phyloP scores from a whole-genome alignment of 2,113 vertebrate species.

The Colinus virginianus region DNA sequence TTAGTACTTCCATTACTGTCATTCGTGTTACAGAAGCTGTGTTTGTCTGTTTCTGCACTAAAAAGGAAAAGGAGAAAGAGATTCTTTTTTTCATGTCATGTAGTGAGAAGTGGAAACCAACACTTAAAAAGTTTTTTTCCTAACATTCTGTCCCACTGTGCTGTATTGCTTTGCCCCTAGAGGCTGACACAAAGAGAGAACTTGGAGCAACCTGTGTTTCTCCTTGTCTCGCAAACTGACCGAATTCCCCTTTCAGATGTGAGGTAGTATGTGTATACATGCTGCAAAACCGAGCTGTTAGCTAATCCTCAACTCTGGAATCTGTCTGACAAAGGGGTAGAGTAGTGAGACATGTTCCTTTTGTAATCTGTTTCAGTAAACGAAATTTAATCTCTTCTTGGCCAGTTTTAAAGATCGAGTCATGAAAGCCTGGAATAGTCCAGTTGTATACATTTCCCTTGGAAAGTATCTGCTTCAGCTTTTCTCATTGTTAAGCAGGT shows the following conservation, averaged over 20 bases:
- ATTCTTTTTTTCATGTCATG: neutral
- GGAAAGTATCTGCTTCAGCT: slow-evolving; percentile 3
- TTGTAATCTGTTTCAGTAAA: slow-evolving; percentile 43
- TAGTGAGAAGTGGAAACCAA: neutral
- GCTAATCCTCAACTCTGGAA: slow-evolving; percentile 23
- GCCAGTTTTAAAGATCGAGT: slow-evolving; percentile 23
- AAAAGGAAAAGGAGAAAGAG: neutral
- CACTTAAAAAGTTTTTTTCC: neutral
- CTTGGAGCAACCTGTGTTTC: neutral
- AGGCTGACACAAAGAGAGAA: neutral
- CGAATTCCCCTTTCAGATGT: neutral
- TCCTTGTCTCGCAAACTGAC: neutral
- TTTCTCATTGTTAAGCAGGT: neutral
- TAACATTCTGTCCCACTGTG: neutral
- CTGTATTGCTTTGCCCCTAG: neutral
- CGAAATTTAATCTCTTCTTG: slow-evolving; percentile 26
- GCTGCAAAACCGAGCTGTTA: neutral
- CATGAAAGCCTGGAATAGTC: neutral
- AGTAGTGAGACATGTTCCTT: neutral
- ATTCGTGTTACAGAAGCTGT: neutral
- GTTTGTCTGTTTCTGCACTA: neutral
- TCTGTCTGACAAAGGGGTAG: neutral
- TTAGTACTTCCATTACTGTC: neutral
- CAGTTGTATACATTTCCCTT: neutral
- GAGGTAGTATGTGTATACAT: neutral